Percentiles rank a stretch among this genome's conserved stretches.
These are phyloP conservation scores for Plemyria rubiginata DNA, from an alignment of 2,888 invertebrate species.

Conservation along the genomic window DNA sequence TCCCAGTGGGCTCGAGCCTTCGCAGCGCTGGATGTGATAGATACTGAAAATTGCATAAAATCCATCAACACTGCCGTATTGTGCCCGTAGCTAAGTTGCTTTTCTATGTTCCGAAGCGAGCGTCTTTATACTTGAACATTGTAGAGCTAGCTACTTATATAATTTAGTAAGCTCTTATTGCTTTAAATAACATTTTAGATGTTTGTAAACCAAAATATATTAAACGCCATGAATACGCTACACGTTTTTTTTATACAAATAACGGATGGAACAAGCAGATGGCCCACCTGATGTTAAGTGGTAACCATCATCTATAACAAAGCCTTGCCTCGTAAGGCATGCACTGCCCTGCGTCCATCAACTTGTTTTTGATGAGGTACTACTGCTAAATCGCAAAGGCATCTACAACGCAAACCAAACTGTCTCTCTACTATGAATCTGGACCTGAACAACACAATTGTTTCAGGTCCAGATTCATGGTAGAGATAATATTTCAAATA, in stretches of 20 bases:
- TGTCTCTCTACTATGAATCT: no score
- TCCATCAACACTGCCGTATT: conserved; percentile 80
- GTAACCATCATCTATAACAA: no score
- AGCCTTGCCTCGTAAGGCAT: no score
- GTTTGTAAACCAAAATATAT: no score
- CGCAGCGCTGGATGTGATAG: conserved; percentile 78
- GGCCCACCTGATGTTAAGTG: no score
- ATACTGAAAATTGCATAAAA: conserved; percentile 85
- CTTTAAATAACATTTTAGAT: no score
- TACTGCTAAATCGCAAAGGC: neutral
- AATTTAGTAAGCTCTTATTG: neutral
- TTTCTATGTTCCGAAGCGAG: conserved; percentile 47
- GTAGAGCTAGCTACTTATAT: neutral
- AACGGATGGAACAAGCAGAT: no score
- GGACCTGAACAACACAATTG: no score
- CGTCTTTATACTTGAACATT: conserved; percentile 35
- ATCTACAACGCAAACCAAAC: conserved; percentile 7
- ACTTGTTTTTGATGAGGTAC: neutral
- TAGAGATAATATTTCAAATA: conserved; percentile 51
- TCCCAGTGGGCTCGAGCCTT: conserved; percentile 72
- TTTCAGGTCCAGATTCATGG: conserved; percentile 45
- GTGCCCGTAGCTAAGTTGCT: conserved; percentile 55
- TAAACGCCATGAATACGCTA: no score
- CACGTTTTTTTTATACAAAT: no score
- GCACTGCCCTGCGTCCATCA: no score